Percentiles rank a stretch among this genome's conserved stretches.
Conservation (phyloP, 2,113 vertebrate genomes). For the Athene cunicularia region DNA sequence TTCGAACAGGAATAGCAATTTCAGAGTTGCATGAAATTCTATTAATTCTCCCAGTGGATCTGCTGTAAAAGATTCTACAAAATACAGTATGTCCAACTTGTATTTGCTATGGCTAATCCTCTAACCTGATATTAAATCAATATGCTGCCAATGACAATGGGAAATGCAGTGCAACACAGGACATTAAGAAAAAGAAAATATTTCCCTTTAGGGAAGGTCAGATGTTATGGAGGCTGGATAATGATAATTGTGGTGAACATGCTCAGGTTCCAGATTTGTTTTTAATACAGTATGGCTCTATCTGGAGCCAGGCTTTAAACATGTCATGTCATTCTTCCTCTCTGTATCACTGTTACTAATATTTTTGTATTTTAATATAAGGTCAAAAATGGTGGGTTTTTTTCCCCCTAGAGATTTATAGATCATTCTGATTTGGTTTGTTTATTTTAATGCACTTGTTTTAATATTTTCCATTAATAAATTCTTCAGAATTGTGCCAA, state of each 20-base stretch:
- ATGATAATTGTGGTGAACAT: slow-evolving; percentile 29
- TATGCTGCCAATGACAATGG: slow-evolving; percentile 44
- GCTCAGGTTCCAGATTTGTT: slow-evolving; percentile 21
- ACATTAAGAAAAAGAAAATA: slow-evolving; percentile 36
- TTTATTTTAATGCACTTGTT: not conserved
- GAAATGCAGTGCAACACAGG: slow-evolving; percentile 8
- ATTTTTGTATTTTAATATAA: not conserved
- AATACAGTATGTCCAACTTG: slow-evolving; percentile 42
- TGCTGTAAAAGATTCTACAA: slow-evolving; percentile 46
- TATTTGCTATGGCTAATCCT: slow-evolving; percentile 22
- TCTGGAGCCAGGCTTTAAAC: not conserved
- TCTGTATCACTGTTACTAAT: not conserved
- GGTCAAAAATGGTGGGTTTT: not conserved
- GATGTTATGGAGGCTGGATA: slow-evolving; percentile 18
- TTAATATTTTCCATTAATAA: not conserved
- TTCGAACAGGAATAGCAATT: slow-evolving; percentile 41
- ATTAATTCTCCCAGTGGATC: slow-evolving; percentile 42
- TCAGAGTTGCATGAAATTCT: slow-evolving; percentile 54
- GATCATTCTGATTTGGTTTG: not conserved
- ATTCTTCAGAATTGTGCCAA: not conserved
- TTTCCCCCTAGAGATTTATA: not conserved
- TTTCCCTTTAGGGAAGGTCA: slow-evolving; percentile 28
- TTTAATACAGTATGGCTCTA: not conserved
- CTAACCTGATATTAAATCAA: slow-evolving; percentile 64
- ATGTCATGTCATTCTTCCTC: not conserved